Evolutionary conservation across 2,113 vertebrate genomes (phyloP).

Genomic region (Thomomys bottae): DNA sequence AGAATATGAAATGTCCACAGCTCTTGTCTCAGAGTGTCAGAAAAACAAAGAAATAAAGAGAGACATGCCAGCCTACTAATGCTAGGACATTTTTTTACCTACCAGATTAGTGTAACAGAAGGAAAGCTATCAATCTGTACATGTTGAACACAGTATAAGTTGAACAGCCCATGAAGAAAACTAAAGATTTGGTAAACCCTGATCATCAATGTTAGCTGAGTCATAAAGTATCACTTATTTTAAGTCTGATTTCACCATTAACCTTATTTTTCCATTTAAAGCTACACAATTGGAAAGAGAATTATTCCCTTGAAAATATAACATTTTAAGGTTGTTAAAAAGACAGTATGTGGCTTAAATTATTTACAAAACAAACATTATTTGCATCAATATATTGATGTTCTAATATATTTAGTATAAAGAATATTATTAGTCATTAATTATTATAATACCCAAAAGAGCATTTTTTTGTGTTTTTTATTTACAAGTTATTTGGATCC

Average conservation of each 20-base stretch:
- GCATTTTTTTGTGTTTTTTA: too few relatives aligned
- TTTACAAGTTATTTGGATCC: too few relatives aligned
- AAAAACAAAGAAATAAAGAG: neutral
- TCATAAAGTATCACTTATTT: neutral
- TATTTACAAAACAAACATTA: neutral
- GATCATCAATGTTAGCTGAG: neutral
- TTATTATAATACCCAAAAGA: neutral
- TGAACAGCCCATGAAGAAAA: neutral
- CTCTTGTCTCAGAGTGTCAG: neutral
- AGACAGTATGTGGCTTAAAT: neutral
- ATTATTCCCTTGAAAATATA: neutral
- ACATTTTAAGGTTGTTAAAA: neutral
- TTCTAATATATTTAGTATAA: neutral
- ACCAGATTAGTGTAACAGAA: neutral
- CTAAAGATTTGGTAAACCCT: conserved; percentile 3
- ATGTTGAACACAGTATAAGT: neutral
- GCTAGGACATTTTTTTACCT: neutral
- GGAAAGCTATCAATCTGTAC: neutral
- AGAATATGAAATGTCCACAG: conserved; percentile 40
- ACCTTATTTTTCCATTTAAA: neutral
- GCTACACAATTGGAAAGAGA: neutral
- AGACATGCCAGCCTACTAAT: neutral
- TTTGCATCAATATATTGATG: neutral
- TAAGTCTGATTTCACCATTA: neutral
- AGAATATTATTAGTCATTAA: too few relatives aligned